These are phyloP conservation scores for Drosophila paranaensis DNA, from an alignment of 2,888 invertebrate species.

Conservation along the genomic window DNA sequence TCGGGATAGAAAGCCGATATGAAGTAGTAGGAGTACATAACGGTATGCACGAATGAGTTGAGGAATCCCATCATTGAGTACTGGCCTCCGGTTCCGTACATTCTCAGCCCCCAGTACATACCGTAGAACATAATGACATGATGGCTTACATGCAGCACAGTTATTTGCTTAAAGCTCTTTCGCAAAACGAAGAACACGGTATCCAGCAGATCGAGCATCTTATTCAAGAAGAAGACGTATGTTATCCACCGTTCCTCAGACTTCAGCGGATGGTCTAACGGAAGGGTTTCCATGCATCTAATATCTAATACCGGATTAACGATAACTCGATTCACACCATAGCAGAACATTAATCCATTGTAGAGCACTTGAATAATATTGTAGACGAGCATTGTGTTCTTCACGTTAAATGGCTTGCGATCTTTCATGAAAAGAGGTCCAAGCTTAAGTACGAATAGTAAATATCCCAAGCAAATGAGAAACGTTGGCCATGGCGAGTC, in stretches of 20 bases:
- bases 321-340: fast-evolving
- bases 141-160: slow-evolving; percentile 95
- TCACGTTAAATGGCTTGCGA: slow-evolving; percentile 89
- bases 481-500: slow-evolving; percentile 89
- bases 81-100: slow-evolving; percentile 88
- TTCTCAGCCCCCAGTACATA: slow-evolving; percentile 90
- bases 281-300: slow-evolving; percentile 24
- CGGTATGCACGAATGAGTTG: slow-evolving; percentile 85
- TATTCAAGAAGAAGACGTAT: slow-evolving; percentile 82
- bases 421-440: slow-evolving; percentile 91
- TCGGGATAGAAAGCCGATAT: slow-evolving; percentile 84
- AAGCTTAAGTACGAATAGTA: slow-evolving; percentile 90
- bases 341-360: slow-evolving; percentile 87
- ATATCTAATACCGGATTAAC: neutral
- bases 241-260: slow-evolving; percentile 23
- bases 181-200: slow-evolving; percentile 94
- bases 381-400: slow-evolving; percentile 90
- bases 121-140: slow-evolving; percentile 90
- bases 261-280: slow-evolving; percentile 28
- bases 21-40: slow-evolving; percentile 86
- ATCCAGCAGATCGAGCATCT: slow-evolving; percentile 90
- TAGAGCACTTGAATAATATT: slow-evolving; percentile 94
- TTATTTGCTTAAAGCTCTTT: slow-evolving; percentile 94
- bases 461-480: slow-evolving; percentile 87
- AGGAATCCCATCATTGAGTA: slow-evolving; percentile 84